A percentile compares a stretch with the other conserved stretches of the same genome.
phyloP scores from a whole-genome alignment of 2,888 invertebrate species.

The Drepana falcataria region DNA sequence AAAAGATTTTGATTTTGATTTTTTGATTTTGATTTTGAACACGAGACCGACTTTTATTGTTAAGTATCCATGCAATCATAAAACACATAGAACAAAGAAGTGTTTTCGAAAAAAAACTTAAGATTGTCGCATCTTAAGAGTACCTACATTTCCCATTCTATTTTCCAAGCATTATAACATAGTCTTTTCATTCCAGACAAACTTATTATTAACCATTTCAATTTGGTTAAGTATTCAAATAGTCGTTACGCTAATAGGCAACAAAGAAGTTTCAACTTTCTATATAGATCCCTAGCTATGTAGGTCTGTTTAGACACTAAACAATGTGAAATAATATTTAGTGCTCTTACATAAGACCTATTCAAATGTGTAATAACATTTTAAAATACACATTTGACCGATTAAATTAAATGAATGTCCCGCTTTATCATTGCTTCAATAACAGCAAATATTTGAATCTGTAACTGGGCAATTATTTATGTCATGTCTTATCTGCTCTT shows the following conservation, averaged over 20 bases:
- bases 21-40: too few relatives aligned
- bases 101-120: too few relatives aligned
- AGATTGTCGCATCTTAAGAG: too few relatives aligned
- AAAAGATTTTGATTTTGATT: too few relatives aligned
- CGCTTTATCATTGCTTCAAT: not conserved
- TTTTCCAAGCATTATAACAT: too few relatives aligned
- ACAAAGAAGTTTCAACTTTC: not conserved
- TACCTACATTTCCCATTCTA: too few relatives aligned
- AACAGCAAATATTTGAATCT: conserved; percentile 10
- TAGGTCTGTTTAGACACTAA: not conserved
- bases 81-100: too few relatives aligned
- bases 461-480: conserved; percentile 32
- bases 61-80: too few relatives aligned
- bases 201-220: too few relatives aligned
- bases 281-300: not conserved
- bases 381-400: not conserved
- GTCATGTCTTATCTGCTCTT: conserved; percentile 21
- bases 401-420: not conserved
- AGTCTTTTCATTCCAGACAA: too few relatives aligned
- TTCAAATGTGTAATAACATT: not conserved
- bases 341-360: not conserved
- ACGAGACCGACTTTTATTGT: too few relatives aligned
- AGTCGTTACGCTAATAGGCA: not conserved
- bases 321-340: not conserved
- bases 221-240: not conserved